phyloP scores from a whole-genome alignment of 2,797 vertebrate species.

The Manis crassicaudata region DNA sequence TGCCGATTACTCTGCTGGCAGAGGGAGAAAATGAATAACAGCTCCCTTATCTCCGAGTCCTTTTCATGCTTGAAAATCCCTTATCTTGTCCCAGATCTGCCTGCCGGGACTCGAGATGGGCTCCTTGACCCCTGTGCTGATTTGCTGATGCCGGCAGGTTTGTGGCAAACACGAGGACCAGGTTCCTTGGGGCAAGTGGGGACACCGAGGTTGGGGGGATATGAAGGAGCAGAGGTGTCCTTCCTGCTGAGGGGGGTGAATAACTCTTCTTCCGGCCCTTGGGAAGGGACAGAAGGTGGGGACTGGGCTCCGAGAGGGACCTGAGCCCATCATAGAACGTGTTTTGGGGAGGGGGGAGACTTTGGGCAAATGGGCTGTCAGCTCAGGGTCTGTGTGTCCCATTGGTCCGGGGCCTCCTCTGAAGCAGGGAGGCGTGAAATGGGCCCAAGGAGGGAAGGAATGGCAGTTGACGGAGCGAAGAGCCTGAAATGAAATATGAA shows the following conservation, averaged over 20 bases:
- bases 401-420: not conserved
- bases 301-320: not conserved
- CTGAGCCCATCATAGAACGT: not conserved
- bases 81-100: not conserved
- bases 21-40: not conserved
- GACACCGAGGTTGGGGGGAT: rapidly evolving
- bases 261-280: not conserved
- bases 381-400: not conserved
- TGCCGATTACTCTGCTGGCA: not conserved
- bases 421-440: not conserved
- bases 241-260: not conserved
- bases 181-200: not conserved
- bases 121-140: not conserved
- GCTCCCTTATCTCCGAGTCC: not conserved
- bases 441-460: not conserved
- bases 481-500: not conserved
- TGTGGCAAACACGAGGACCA: not conserved
- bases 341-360: too few species aligned
- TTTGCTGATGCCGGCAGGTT: not conserved
- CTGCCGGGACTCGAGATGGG: not conserved
- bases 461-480: not conserved
- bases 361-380: not conserved
- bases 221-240: not conserved
- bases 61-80: not conserved
- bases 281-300: not conserved